Base-by-base conservation (phyloP, 2,888 invertebrate species). In the Tholera decimalis region DNA sequence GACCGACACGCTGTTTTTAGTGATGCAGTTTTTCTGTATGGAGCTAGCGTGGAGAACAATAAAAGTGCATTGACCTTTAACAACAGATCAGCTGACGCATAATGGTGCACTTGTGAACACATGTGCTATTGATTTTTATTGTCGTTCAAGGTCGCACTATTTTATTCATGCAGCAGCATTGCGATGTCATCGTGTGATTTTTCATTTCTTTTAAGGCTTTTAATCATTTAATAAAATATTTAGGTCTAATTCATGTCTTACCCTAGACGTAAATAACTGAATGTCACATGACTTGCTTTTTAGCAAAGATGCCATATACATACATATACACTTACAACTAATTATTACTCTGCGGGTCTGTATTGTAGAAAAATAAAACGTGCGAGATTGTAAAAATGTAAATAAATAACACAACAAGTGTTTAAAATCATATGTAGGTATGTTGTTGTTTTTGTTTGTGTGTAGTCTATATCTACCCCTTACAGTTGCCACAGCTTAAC, bases 31-130 rank as follows among this genome's bases (percentile, higher is more conserved):
- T 88, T 93, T 94, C 83, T 90, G 75, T 89, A 91, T 89, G 86
- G 79, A 85, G 82, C 75, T 74, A 55, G 69, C 76, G 55, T 57
- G 58, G 90, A 91, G 92, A 90, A 92, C 91, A 92, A 93, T 92
- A 85, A 80, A 87, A 92, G 95, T 91, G 89, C 95, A 91, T 89
- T 95, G 95, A 95, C 95, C 95, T 92, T 88, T 85, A 83, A 86
- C 88, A 87, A 85, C 78, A 88, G 89, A 94, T 95, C 95, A 95
- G 95, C 95, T 95, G 95, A 94, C 91, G 86, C 77, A 91, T 89
- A 92, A 93, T 91, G 84, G 88, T 92, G 93, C 95, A 95, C 95
- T 94, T 95, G 95, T 85, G 83, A 83, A 85, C 82, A 82, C 83
- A 85, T 85, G 83, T 67, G 68, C 79, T 93, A 95, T 95, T 90